Percentiles rank a stretch among this genome's conserved stretches.
phyloP scores from a whole-genome alignment of 2,113 vertebrate species.

The Vicugna pacos region DNA sequence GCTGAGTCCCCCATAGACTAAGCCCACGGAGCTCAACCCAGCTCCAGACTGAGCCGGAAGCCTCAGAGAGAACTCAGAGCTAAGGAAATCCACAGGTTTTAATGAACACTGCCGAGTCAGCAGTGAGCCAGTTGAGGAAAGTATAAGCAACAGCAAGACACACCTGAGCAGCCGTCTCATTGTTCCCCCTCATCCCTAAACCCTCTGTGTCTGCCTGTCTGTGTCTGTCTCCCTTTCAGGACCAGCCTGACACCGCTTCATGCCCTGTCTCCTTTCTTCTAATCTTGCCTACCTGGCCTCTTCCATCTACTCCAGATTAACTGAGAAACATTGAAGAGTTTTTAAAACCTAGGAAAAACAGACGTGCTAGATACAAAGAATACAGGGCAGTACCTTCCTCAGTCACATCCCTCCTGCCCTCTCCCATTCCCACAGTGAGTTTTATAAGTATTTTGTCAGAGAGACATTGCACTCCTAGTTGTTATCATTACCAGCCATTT shows the following conservation, averaged over 20 bases:
- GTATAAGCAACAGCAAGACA: no score
- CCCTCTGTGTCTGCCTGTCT: neutral
- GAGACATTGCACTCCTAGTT: neutral
- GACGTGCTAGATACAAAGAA: neutral
- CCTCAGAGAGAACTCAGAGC: neutral
- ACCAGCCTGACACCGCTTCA: neutral
- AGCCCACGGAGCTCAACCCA: neutral
- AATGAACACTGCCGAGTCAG: neutral
- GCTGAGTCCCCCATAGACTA: neutral
- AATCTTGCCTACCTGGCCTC: neutral
- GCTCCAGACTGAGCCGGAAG: neutral
- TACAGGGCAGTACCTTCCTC: neutral
- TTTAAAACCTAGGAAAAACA: neutral
- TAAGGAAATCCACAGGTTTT: neutral
- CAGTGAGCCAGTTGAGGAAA: neutral
- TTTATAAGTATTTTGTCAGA: neutral
- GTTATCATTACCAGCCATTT: neutral
- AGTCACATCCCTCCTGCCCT: neutral
- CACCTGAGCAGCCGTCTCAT: rapidly evolving
- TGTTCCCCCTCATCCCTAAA: neutral
- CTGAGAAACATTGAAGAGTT: neutral
- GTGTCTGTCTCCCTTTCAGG: neutral
- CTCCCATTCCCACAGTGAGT: neutral
- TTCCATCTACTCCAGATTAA: neutral
- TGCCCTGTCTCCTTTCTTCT: neutral